Conservation (phyloP, 2,888 invertebrate genomes). For the Nomada fabriciana region DNA sequence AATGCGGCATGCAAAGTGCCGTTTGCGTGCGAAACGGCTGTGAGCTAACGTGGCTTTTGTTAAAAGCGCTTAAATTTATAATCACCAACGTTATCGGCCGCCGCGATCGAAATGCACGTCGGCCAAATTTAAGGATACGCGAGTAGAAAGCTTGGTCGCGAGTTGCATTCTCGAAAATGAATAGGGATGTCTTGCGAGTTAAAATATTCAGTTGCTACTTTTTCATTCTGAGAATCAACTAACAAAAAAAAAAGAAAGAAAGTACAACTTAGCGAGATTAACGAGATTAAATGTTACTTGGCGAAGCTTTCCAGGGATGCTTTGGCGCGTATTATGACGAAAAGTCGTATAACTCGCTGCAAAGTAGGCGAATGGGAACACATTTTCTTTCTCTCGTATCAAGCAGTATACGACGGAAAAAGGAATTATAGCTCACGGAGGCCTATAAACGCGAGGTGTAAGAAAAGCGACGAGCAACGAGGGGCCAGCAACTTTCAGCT, state of each 20-base stretch:
- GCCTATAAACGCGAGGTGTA: slow-evolving; percentile 47
- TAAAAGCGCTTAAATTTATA: slow-evolving; percentile 74
- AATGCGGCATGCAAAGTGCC: slow-evolving; percentile 74
- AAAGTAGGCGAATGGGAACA: slow-evolving; percentile 27
- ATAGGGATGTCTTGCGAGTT: not conserved
- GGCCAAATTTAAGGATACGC: slow-evolving; percentile 46
- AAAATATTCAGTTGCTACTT: not conserved
- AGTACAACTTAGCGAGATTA: not conserved
- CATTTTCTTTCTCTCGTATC: slow-evolving; percentile 29
- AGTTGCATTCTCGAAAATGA: not conserved
- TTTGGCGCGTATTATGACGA: not conserved
- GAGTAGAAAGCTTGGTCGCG: slow-evolving; percentile 15
- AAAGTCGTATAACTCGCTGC: slow-evolving; percentile 15
- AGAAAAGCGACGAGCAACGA: slow-evolving; percentile 65
- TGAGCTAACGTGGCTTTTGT: slow-evolving; percentile 70
- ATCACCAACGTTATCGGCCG: slow-evolving; percentile 60
- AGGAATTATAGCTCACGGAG: slow-evolving; percentile 59
- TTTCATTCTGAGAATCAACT: too few species aligned
- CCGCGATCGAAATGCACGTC: slow-evolving; percentile 53
- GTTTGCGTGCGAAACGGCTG: slow-evolving; percentile 69
- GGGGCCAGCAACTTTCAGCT: slow-evolving; percentile 63
- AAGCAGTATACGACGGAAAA: slow-evolving; percentile 30
- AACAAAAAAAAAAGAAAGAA: too few species aligned
- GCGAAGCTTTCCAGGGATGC: slow-evolving; percentile 3
- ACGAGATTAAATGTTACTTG: not conserved